Evolutionary conservation across 2,797 vertebrate species (phyloP).

Genomic region (Sternarchorhynchus goeldii): DNA sequence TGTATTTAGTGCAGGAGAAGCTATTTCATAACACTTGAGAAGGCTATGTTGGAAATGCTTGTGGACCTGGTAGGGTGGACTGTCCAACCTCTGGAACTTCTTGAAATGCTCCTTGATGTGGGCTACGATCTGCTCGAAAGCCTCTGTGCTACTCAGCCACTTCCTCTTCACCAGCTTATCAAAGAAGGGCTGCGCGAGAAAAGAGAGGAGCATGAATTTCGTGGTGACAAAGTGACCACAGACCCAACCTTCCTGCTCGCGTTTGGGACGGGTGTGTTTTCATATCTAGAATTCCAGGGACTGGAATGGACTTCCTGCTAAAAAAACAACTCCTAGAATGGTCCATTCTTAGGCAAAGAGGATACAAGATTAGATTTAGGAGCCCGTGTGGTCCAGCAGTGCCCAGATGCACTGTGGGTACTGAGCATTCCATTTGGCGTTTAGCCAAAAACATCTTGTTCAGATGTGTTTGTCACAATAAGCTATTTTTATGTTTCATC

Average conservation of each 20-base stretch:
- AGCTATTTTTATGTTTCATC: slow-evolving; percentile 52
- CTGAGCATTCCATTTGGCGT: slow-evolving; percentile 33
- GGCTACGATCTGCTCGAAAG: slow-evolving; percentile 82
- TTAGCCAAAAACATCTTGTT: slow-evolving; percentile 53
- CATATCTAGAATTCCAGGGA: slow-evolving; percentile 46
- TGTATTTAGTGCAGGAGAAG: not conserved
- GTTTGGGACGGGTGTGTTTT: slow-evolving; percentile 42
- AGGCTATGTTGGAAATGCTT: not conserved
- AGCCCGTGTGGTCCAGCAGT: slow-evolving; percentile 47
- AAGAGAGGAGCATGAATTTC: slow-evolving; percentile 31
- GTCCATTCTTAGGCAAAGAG: slow-evolving; percentile 45
- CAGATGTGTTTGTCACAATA: slow-evolving; percentile 54
- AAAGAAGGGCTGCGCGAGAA: slow-evolving; percentile 76
- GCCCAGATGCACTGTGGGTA: slow-evolving; percentile 41
- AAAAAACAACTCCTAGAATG: slow-evolving; percentile 36
- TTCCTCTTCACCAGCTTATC: slow-evolving; percentile 87
- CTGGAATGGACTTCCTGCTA: slow-evolving; percentile 53
- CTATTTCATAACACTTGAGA: not conserved
- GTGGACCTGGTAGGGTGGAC: slow-evolving; percentile 84
- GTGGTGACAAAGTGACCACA: slow-evolving; percentile 19
- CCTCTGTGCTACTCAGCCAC: slow-evolving; percentile 83
- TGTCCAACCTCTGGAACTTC: slow-evolving; percentile 79
- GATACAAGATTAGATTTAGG: slow-evolving; percentile 38
- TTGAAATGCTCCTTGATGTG: slow-evolving; percentile 78
- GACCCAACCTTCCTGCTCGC: slow-evolving; percentile 29